Evolutionary conservation across 2,113 vertebrate genomes (phyloP).

Genomic region (Cottus gobio): DNA sequence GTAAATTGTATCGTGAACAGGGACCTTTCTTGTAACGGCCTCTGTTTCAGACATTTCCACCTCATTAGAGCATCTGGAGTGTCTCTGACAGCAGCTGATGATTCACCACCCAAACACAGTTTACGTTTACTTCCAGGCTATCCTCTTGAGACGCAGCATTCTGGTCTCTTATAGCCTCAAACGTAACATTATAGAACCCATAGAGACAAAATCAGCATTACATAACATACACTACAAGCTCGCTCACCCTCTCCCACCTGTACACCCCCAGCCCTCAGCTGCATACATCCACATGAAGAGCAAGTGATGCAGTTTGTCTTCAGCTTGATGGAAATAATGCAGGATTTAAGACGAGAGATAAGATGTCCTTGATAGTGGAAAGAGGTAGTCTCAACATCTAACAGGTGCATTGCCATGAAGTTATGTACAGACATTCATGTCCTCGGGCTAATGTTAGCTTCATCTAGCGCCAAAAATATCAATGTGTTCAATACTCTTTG

Average conservation of each 20-base stretch:
- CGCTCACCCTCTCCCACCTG: background rate
- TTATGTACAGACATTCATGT: no score
- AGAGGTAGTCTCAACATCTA: background rate
- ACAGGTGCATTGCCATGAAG: no score
- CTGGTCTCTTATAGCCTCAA: background rate
- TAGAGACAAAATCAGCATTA: background rate
- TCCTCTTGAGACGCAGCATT: background rate
- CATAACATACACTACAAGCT: background rate
- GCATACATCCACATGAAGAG: background rate
- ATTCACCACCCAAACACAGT: background rate
- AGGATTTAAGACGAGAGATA: background rate
- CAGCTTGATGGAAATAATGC: background rate
- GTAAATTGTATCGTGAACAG: background rate
- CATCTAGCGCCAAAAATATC: no score
- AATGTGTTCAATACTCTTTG: no score
- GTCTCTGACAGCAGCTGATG: background rate
- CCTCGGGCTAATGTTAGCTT: no score
- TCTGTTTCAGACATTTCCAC: background rate
- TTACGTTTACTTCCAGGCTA: background rate
- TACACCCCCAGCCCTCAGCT: background rate
- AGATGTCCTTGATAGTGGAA: background rate
- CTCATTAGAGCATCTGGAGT: background rate
- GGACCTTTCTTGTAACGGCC: background rate
- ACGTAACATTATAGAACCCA: background rate
- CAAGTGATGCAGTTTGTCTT: background rate